A percentile compares a stretch with the other conserved stretches of the same genome.
These are phyloP conservation scores for Odontamblyopus rebecca DNA, from an alignment of 2,797 vertebrate species.

Conservation along the genomic window DNA sequence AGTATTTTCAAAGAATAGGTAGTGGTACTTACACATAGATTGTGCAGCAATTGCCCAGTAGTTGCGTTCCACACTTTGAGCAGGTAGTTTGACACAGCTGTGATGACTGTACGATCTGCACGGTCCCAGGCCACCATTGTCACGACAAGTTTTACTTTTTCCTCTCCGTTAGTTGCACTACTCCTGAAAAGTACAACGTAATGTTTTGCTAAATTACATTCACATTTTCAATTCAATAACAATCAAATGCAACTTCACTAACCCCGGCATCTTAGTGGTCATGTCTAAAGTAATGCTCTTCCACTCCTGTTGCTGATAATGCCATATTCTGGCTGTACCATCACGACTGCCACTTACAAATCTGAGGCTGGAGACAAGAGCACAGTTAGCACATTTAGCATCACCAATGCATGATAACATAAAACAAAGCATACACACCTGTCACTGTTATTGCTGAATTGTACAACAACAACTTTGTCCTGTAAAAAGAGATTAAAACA, in stretches of 20 bases:
- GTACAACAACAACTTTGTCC: slow-evolving; percentile 97
- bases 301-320: slow-evolving; percentile 97
- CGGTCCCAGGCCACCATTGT: slow-evolving; percentile 99
- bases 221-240: neutral
- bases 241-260: slow-evolving; percentile 42
- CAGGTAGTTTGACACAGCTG: slow-evolving; percentile 95
- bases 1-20: neutral
- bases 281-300: slow-evolving; percentile 91
- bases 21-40: slow-evolving; percentile 85
- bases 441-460: slow-evolving; percentile 96
- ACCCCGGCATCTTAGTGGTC: slow-evolving; percentile 92
- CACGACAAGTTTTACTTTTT: slow-evolving; percentile 95
- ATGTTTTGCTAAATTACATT: neutral
- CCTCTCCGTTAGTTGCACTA: slow-evolving; percentile 79
- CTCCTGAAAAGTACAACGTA: slow-evolving; percentile 69
- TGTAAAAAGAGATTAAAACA: neutral
- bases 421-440: slow-evolving; percentile 77
- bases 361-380: slow-evolving; percentile 74
- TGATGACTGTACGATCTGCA: slow-evolving; percentile 88
- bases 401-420: neutral
- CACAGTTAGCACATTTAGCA: slow-evolving; percentile 8
- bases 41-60: slow-evolving; percentile 90
- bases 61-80: slow-evolving; percentile 95
- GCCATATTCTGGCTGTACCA: slow-evolving; percentile 95
- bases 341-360: slow-evolving; percentile 98